Evolutionary conservation across 2,888 invertebrate species (phyloP).

Genomic region (Drosophila austrosaltans): DNA sequence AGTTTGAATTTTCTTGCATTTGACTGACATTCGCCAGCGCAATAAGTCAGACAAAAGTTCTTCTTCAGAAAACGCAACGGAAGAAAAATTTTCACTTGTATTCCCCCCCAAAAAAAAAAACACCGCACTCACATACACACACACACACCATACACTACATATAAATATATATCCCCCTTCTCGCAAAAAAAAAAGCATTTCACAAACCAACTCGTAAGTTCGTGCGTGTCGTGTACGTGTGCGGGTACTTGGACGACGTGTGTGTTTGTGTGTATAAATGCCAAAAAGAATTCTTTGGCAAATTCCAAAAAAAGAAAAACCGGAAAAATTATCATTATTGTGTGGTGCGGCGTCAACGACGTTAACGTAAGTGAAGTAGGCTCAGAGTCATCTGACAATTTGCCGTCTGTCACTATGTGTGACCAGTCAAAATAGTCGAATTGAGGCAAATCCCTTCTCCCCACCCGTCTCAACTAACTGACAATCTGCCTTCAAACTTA

Average conservation of each 20-base stretch:
- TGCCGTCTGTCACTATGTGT: neutral
- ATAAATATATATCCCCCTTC: neutral
- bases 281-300: conserved; percentile 3
- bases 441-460: no score
- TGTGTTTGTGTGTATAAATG: conserved; percentile 3
- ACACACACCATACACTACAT: neutral
- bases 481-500: neutral
- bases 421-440: neutral
- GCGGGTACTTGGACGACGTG: neutral
- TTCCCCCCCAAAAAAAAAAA: conserved; percentile 2
- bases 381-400: conserved; percentile 3
- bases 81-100: conserved; percentile 35
- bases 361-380: conserved; percentile 8
- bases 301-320: conserved; percentile 4
- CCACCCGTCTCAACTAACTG: no score
- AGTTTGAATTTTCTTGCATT: conserved; percentile 75
- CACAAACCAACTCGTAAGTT: neutral
- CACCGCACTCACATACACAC: neutral
- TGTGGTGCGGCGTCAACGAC: neutral
- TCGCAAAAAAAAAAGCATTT: neutral
- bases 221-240: conserved; percentile 5
- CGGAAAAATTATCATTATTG: neutral
- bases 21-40: conserved; percentile 74
- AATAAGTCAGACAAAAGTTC: conserved; percentile 55
- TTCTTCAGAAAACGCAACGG: conserved; percentile 11